Conservation (phyloP, 2,888 invertebrate genomes). For the Hydrotaea cyrtoneurina region DNA sequence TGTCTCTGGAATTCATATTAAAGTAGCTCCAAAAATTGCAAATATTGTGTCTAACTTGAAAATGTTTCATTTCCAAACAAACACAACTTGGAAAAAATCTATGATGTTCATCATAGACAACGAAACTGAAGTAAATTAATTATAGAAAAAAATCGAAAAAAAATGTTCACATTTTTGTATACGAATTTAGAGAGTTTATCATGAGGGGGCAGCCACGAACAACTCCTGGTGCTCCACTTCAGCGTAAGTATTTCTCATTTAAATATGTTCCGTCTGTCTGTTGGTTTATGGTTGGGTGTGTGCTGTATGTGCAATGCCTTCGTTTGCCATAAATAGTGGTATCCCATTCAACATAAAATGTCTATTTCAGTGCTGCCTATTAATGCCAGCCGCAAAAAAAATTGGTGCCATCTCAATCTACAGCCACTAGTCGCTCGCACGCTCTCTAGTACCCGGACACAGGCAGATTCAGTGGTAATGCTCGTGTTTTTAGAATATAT, state of each 20-base stretch:
- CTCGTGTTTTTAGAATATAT: not conserved
- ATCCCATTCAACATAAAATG: slow-evolving; percentile 20
- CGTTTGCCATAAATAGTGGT: slow-evolving; percentile 41
- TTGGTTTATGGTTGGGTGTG: not conserved
- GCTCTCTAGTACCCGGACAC: not conserved
- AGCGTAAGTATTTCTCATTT: slow-evolving; percentile 10
- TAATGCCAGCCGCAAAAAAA: slow-evolving; percentile 19
- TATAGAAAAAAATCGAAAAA: not conserved
- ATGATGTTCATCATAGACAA: not conserved
- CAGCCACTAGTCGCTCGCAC: not conserved
- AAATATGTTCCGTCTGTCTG: not conserved
- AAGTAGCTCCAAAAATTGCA: too few relatives aligned
- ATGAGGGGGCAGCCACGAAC: not conserved
- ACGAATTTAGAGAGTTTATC: slow-evolving; percentile 14
- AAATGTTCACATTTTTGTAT: not conserved
- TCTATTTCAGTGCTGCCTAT: slow-evolving; percentile 37
- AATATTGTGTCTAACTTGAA: too few relatives aligned
- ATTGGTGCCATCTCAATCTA: slow-evolving; percentile 7
- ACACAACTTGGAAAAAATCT: too few relatives aligned
- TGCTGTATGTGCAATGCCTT: not conserved
- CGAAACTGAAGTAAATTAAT: not conserved
- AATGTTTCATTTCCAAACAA: too few relatives aligned
- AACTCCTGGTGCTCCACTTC: not conserved
- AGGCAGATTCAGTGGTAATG: not conserved
- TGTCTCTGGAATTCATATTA: too few relatives aligned